phyloP scores from a whole-genome alignment of 1,140 invertebrate species.

The Leptestheria dahalacensis region DNA sequence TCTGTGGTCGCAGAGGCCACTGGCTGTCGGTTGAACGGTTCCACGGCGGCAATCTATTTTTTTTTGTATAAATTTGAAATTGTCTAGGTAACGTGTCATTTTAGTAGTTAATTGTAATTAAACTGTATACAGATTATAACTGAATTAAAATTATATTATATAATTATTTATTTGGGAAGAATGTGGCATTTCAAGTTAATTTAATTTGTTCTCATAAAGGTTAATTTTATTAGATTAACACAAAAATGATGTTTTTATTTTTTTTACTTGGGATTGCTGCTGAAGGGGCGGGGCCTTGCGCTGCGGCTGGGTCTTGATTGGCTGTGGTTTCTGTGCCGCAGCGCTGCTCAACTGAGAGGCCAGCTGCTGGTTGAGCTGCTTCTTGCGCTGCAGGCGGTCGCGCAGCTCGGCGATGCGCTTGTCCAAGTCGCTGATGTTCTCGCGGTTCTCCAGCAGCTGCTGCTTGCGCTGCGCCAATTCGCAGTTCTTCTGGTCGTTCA shows the following conservation, averaged over 20 bases:
- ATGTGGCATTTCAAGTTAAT: too few relatives aligned
- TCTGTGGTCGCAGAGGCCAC: constrained; percentile 17
- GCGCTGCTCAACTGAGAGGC: constrained; percentile 47
- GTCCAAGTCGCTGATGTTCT: constrained; percentile 80
- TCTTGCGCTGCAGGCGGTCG: constrained; percentile 69
- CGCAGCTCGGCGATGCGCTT: constrained; percentile 83
- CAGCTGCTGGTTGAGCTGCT: constrained; percentile 68
- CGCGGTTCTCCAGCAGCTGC: constrained; percentile 64
- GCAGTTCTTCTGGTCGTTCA: constrained; percentile 85
- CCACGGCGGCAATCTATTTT: constrained; percentile 79
- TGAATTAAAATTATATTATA: too few relatives aligned
- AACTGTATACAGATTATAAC: too few relatives aligned
- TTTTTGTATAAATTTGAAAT: too few relatives aligned
- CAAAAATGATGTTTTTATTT: too few relatives aligned
- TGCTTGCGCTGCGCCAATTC: constrained; percentile 71
- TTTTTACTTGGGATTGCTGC: constrained; percentile 33
- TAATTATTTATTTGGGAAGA: too few relatives aligned
- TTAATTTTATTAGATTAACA: too few relatives aligned
- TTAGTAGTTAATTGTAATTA: too few relatives aligned
- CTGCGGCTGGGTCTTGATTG: constrained; percentile 20
- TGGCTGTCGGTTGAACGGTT: constrained; percentile 57
- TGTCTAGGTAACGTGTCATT: too few relatives aligned
- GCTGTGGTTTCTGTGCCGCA: constrained; percentile 14
- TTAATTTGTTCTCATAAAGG: too few relatives aligned
- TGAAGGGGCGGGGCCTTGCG: constrained; percentile 15